Percentiles rank a stretch among this genome's conserved stretches.
Evolutionary conservation across 2,113 vertebrate genomes (phyloP).

Genomic region (Columba livia): DNA sequence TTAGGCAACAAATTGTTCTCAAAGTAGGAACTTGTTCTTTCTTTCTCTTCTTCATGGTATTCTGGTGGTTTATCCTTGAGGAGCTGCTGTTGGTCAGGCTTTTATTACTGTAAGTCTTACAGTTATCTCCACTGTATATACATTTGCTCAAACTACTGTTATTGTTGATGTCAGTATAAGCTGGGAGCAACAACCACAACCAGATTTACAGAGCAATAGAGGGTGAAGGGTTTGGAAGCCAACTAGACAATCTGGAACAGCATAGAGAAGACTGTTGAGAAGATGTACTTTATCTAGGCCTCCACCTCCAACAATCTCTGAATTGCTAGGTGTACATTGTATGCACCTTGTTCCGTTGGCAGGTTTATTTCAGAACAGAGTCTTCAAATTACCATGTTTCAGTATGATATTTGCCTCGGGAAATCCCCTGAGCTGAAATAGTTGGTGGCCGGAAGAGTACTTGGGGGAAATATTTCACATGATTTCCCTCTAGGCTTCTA

Average conservation of each 20-base stretch:
- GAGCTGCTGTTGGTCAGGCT: neutral
- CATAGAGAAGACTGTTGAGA: neutral
- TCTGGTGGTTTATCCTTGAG: neutral
- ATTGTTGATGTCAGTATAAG: neutral
- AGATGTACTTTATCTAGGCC: neutral
- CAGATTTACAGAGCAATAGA: neutral
- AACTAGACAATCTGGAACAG: neutral
- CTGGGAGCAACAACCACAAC: neutral
- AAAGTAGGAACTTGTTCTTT: neutral
- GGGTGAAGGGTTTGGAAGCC: neutral
- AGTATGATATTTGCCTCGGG: neutral
- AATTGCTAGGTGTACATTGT: neutral
- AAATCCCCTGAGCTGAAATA: neutral
- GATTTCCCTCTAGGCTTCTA: neutral
- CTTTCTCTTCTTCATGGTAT: neutral
- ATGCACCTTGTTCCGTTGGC: neutral
- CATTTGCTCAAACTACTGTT: neutral
- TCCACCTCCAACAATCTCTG: neutral
- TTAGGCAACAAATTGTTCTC: neutral
- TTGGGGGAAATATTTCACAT: neutral
- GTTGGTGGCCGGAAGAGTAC: neutral
- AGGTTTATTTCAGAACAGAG: neutral
- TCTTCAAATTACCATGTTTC: neutral
- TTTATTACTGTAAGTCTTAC: neutral
- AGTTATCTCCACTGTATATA: neutral